Conservation (phyloP, 2,797 vertebrate species). For the Gambelia wislizenii region DNA sequence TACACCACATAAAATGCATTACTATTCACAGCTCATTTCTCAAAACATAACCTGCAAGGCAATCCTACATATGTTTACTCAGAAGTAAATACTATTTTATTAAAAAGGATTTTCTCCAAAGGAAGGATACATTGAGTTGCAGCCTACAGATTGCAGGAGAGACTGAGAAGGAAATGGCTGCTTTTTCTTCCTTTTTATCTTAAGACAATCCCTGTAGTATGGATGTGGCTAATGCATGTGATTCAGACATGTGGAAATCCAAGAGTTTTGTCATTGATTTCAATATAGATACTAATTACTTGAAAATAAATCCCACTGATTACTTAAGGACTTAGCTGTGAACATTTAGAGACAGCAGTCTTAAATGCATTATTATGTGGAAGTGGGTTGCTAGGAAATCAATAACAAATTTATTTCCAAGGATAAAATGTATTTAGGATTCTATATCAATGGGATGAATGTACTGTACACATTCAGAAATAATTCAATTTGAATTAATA, state of each 20-base stretch:
- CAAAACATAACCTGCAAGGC: neutral
- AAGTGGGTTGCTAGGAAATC: neutral
- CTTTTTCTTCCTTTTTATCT: neutral
- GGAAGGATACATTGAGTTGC: neutral
- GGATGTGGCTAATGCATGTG: neutral
- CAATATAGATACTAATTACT: neutral
- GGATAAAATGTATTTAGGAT: neutral
- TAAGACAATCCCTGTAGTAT: neutral
- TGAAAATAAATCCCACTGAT: constrained; percentile 7
- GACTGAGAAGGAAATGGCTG: neutral
- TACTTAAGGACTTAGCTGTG: neutral
- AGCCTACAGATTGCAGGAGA: neutral
- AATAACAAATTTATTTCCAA: neutral
- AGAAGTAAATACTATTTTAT: neutral
- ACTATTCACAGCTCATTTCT: neutral
- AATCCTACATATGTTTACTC: neutral
- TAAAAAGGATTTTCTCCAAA: neutral
- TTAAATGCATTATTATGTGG: neutral
- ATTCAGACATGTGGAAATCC: neutral
- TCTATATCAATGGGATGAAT: neutral
- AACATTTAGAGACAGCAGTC: neutral
- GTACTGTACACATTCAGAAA: neutral
- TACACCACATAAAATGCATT: neutral
- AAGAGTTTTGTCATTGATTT: neutral
- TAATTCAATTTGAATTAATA: neutral